These are phyloP conservation scores for Tragelaphus buxtoni DNA, from an alignment of 2,113 vertebrate species.

Conservation along the genomic window DNA sequence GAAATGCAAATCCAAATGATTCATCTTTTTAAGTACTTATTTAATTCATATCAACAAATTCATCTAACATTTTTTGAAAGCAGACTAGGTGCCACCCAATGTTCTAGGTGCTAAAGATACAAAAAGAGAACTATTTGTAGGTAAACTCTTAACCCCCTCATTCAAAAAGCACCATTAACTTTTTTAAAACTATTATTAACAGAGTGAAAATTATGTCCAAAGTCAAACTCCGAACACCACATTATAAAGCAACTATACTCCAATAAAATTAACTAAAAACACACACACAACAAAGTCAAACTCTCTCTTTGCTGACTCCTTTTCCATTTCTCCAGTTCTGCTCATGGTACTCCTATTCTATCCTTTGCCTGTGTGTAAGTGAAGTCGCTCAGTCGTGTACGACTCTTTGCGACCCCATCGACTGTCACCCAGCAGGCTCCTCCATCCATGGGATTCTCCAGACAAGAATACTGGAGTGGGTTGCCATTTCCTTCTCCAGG, in stretches of 20 bases:
- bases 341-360: neutral
- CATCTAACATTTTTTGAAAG: neutral
- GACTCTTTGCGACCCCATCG: too few relatives aligned
- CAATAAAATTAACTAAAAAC: neutral
- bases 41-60: slow-evolving; percentile 4
- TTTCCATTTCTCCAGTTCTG: neutral
- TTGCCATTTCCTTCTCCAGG: too few relatives aligned
- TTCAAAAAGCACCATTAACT: slow-evolving; percentile 15
- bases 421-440: too few relatives aligned
- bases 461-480: too few relatives aligned
- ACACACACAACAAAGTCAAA: neutral
- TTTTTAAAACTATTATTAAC: slow-evolving; percentile 24
- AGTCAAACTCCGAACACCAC: neutral
- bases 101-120: neutral
- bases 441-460: too few relatives aligned
- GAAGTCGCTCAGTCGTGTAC: too few relatives aligned
- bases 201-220: neutral
- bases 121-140: neutral
- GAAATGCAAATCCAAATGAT: neutral
- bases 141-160: neutral
- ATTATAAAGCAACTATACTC: neutral
- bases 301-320: neutral
- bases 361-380: neutral
- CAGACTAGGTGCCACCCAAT: neutral
- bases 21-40: neutral